phyloP scores from a whole-genome alignment of 2,113 vertebrate species.

The Sinosuthora webbiana region DNA sequence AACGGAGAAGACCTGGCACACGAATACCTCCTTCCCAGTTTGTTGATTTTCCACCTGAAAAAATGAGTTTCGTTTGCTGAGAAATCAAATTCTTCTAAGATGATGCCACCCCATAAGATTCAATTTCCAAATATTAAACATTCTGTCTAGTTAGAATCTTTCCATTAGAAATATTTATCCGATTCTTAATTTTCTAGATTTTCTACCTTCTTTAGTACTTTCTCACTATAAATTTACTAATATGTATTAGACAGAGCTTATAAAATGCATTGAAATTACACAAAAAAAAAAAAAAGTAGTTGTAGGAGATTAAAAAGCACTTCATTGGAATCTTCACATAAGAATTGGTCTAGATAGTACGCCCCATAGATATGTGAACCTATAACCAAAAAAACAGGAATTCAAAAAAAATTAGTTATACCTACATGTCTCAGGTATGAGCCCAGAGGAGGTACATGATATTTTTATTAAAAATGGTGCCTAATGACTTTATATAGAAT shows the following conservation, averaged over 20 bases:
- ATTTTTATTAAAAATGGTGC: not conserved
- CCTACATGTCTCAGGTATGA: not conserved
- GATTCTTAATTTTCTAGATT: not conserved
- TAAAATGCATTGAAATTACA: not conserved
- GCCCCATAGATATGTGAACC: not conserved
- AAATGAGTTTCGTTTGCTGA: not conserved
- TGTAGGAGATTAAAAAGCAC: not conserved
- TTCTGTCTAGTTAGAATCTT: not conserved
- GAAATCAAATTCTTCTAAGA: not conserved
- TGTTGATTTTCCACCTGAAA: constrained; percentile 84
- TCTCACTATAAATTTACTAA: not conserved
- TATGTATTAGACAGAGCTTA: not conserved
- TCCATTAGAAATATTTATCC: not conserved
- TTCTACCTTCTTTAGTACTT: not conserved
- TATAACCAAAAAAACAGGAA: not conserved
- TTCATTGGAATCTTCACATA: not conserved
- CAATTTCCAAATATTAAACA: not conserved
- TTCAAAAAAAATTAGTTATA: not conserved
- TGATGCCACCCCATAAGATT: not conserved
- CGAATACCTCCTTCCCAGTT: constrained; percentile 92
- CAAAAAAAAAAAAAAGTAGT: not conserved
- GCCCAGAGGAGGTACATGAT: not conserved
- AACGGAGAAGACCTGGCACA: constrained; percentile 82
- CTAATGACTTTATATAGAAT: not conserved
- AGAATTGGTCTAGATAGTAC: not conserved